Percentiles rank a stretch among this genome's conserved stretches.
Conservation (phyloP, 2,888 invertebrate species). For the Xylophagus ater region DNA sequence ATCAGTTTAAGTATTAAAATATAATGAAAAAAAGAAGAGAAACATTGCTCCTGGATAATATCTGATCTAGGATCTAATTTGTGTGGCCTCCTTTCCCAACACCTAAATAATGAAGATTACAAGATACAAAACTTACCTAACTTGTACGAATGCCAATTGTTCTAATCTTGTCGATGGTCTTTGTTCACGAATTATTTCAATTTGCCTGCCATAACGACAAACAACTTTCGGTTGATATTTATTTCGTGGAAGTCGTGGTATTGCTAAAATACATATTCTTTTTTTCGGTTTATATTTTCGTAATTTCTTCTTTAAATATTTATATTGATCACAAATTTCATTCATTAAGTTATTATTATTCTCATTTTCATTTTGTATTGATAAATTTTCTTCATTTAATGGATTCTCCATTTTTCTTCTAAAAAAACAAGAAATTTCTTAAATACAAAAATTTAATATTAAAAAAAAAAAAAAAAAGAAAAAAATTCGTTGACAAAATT, state of each 20-base stretch:
- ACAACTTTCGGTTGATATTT: background rate
- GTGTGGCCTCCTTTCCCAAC: background rate
- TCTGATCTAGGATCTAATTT: background rate
- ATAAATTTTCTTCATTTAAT: too few species aligned
- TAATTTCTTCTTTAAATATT: background rate
- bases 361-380: too few species aligned
- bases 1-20: too few species aligned
- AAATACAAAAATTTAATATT: too few species aligned
- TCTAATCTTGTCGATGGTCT: conserved; percentile 12
- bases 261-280: conserved; percentile 4
- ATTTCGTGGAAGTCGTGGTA: conserved; percentile 1
- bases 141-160: conserved; percentile 8
- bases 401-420: too few species aligned
- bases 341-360: too few species aligned
- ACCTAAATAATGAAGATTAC: background rate
- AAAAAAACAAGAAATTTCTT: too few species aligned
- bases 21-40: too few species aligned
- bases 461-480: too few species aligned
- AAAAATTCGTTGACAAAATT: too few species aligned
- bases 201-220: background rate
- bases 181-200: conserved; percentile 5
- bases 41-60: background rate
- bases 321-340: background rate
- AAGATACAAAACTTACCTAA: conserved; percentile 6
- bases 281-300: conserved; percentile 1